Evolutionary conservation across 2,113 vertebrate genomes (phyloP).

Genomic region (Macquaria australasica): DNA sequence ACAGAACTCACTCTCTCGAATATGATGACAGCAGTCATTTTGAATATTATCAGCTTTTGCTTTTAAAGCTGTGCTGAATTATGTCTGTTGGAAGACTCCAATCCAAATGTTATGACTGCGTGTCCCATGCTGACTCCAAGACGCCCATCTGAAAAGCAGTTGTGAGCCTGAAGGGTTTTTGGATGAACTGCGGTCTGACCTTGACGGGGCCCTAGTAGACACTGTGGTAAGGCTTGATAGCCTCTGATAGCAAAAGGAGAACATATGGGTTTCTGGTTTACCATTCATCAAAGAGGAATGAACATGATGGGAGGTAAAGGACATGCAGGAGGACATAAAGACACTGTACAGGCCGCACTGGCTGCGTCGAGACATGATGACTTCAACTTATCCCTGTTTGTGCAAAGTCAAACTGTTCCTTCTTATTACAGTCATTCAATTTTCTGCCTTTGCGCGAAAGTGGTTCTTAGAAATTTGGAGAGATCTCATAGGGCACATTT

Average conservation of each 20-base stretch:
- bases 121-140: constrained; percentile 70
- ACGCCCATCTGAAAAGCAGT: constrained; percentile 65
- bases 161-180: constrained; percentile 55
- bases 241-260: constrained; percentile 62
- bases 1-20: constrained; percentile 47
- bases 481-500: constrained; percentile 26
- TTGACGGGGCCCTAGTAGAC: constrained; percentile 58
- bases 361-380: constrained; percentile 18
- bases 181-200: constrained; percentile 67
- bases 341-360: constrained; percentile 19
- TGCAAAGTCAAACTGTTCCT: constrained; percentile 51
- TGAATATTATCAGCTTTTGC: constrained; percentile 80
- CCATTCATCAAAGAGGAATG: constrained; percentile 56
- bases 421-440: constrained; percentile 18
- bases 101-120: constrained; percentile 80
- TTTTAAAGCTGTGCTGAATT: constrained; percentile 78
- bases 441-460: constrained; percentile 18
- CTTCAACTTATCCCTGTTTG: constrained; percentile 48
- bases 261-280: constrained; percentile 47
- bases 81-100: constrained; percentile 74
- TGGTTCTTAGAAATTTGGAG: constrained; percentile 3
- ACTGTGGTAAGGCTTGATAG: constrained; percentile 59
- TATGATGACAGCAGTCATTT: constrained; percentile 69
- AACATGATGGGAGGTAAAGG: constrained; percentile 40
- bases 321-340: constrained; percentile 51